Percentiles rank a stretch among this genome's conserved stretches.
Evolutionary conservation across 2,113 vertebrate genomes (phyloP).

Genomic region (Strigops habroptila): DNA sequence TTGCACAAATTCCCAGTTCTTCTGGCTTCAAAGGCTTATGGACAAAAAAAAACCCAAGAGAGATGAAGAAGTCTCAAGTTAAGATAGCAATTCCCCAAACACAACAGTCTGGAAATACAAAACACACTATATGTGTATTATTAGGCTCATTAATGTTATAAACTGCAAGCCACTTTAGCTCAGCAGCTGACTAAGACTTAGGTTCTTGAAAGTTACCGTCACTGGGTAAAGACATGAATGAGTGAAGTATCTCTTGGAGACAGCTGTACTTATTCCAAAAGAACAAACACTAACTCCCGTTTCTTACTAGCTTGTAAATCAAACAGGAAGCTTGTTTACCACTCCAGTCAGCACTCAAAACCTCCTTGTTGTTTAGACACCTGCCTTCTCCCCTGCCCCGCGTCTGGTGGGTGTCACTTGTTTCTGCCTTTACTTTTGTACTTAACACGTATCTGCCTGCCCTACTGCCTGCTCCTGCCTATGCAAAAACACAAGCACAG

Average conservation of each 20-base stretch:
- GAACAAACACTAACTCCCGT: background rate
- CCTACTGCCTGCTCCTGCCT: background rate
- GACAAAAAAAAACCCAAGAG: background rate
- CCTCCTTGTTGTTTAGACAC: background rate
- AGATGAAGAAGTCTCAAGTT: background rate
- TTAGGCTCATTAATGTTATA: background rate
- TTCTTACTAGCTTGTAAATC: background rate
- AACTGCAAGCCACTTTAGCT: background rate
- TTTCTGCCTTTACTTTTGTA: background rate
- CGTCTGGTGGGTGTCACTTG: background rate
- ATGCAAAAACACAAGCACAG: accelerated
- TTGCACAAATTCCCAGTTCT: background rate
- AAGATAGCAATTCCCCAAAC: background rate
- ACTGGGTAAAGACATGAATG: background rate
- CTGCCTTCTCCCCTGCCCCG: accelerated
- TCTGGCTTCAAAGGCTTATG: background rate
- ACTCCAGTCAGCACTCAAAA: background rate
- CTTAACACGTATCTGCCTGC: background rate
- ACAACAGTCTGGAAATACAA: background rate
- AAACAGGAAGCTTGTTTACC: background rate
- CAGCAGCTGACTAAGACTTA: background rate
- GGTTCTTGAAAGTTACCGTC: background rate
- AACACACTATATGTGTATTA: background rate
- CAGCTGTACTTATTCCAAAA: background rate
- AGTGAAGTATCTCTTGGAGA: background rate